Conservation (phyloP, 2,113 vertebrate genomes). For the Sinocyclocheilus grahami region DNA sequence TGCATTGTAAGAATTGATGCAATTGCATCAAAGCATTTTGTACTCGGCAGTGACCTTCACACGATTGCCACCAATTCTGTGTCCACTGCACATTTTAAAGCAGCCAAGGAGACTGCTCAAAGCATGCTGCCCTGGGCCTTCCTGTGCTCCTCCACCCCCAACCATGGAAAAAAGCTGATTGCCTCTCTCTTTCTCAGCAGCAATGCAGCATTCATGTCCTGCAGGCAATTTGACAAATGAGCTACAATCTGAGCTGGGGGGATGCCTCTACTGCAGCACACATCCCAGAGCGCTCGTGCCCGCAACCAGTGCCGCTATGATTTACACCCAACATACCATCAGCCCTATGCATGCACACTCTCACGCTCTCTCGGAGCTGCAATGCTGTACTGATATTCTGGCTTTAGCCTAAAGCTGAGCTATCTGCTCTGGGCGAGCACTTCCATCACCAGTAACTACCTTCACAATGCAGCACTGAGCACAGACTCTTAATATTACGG, state of each 20-base stretch:
- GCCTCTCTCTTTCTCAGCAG: conserved; percentile 74
- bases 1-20: neutral
- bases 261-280: conserved; percentile 75
- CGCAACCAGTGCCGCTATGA: conserved; percentile 68
- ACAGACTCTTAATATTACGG: neutral
- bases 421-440: conserved; percentile 28
- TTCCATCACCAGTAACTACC: conserved; percentile 29
- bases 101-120: conserved; percentile 59
- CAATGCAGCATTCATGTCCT: conserved; percentile 81
- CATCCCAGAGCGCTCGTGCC: conserved; percentile 53
- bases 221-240: conserved; percentile 81
- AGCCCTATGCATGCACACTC: conserved; percentile 50
- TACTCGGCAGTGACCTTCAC: conserved; percentile 22
- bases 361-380: conserved; percentile 43
- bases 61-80: conserved; percentile 38
- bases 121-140: conserved; percentile 48
- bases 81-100: conserved; percentile 57
- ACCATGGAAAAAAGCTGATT: conserved; percentile 70
- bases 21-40: neutral
- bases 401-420: conserved; percentile 41
- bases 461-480: conserved; percentile 23
- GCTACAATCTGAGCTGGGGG: conserved; percentile 72
- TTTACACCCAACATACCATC: conserved; percentile 57
- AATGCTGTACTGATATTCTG: conserved; percentile 45
- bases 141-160: conserved; percentile 66